Base-by-base conservation (phyloP, 1,140 invertebrate genomes). In the Drosophila willistoni region DNA sequence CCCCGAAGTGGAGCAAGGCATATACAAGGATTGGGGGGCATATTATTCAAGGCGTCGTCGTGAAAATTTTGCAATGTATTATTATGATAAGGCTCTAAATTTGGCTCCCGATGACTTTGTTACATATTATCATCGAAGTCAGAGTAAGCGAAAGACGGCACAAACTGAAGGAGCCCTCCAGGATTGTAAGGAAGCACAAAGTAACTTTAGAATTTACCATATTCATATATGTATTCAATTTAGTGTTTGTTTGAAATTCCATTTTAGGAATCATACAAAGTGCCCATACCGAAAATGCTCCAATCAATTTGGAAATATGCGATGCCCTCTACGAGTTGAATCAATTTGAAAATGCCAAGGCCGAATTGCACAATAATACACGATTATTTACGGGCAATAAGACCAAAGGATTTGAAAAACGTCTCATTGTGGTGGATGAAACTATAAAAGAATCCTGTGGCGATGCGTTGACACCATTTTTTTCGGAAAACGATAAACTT, bases 21-120 rank as follows among this genome's bases (percentile, higher is more conserved):
- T 91, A 25, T 91, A 86, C 47, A 85, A 70, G 51, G 89, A 91
- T 47, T 91, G 90, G 90, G 90, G 81, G 10, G 71, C 81, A 13
- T 86, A 81, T 29, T 91, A 91, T 60, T 77, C 77, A 12, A 71
- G 66, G 7, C 75, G 81, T 41, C 72, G 74, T 9, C 70, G 83
- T 14, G 71, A 81, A 42, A 80, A 70, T 19, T 73, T 76, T 51
- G 84, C 84, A 6, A 75, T 83, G 47, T n/a, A 83, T 17, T 91
- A 81, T 34, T 91, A 73, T 68, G 42, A 86, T 42, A 91, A 89
- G 29, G 90, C 90, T 3, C 47, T 79, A 42, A 47, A 67, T 0
- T 55, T 91, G 7, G 57, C 47, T 2, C 54, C 70, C 3, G 42
- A 83, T 7, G 90, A 91, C 57, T 63, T 60, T 0, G 64, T 64